Evolutionary conservation across 2,797 vertebrate species (phyloP), one percentile per base, ranked within the genome.

Genomic region (Acanthopagrus latus): DNA sequence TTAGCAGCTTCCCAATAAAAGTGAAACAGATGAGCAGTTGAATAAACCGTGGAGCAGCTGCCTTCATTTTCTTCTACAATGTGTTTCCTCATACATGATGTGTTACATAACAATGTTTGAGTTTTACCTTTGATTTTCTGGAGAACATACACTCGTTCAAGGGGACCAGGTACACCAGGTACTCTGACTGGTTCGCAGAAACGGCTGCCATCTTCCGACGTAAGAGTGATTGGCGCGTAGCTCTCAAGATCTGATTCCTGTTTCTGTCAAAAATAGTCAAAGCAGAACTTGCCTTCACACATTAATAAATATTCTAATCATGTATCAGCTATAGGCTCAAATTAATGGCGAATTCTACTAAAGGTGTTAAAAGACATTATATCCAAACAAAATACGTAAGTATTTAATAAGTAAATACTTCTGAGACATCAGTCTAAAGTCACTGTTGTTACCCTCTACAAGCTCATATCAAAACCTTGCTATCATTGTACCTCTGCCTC

Each of bases 181-280:
- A 92, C 74, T 56, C 64, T 77, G 41, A 94, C 86, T 27, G 93
- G 93, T 70, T 94, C 93, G 51, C 78, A 83, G 57, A 93, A 84
- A 29, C 87, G 90, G 3, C 17, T 13, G 3, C 64, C 64, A 20
- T 83, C 54, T 29, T 78, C 71, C 17, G 83, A 80, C 2, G n/a
- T 23, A 7, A 94, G 78, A 41, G 16, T 1, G 21, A 93, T 59
- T 3, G 71, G n/a, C 27, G 88, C 83, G 0, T 82, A 93, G 57
- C 17, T 75, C 62, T 93, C 92, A 56, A 67, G 14, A 10, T 74
- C 57, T 27, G 48, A 10, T 56, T 29, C 33, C 25, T 47, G 62
- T 67, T 82, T 64, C 93, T 93, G 64, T 47, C 23, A 57, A 80
- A 66, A 74, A 5, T 67, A 60, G 8, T 9, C 3, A 58, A 50